These are phyloP conservation scores for Dione vanillae DNA, from an alignment of 2,888 invertebrate species.

Conservation along the genomic window DNA sequence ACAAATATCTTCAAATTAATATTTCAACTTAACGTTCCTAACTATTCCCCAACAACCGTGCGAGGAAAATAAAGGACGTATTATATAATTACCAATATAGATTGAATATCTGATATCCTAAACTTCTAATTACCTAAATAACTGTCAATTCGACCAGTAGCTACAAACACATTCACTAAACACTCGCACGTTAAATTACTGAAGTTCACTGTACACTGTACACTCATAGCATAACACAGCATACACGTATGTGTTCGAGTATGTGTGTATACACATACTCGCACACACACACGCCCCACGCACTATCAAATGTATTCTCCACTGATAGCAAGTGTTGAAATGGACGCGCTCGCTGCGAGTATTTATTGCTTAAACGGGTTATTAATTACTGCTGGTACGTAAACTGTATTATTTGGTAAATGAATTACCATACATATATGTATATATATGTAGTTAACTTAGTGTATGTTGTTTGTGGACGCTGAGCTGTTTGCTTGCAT, in stretches of 20 bases:
- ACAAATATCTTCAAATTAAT: background rate
- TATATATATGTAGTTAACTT: too few relatives aligned
- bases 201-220: too few relatives aligned
- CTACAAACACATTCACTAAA: too few relatives aligned
- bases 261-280: too few relatives aligned
- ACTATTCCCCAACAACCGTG: background rate
- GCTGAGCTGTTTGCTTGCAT: background rate
- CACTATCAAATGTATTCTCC: background rate
- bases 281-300: too few relatives aligned
- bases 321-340: background rate
- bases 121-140: too few relatives aligned
- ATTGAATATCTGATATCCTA: too few relatives aligned
- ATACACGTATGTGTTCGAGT: too few relatives aligned
- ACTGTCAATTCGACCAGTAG: too few relatives aligned
- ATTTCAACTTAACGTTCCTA: background rate
- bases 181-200: too few relatives aligned
- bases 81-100: background rate
- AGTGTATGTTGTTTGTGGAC: background rate
- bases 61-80: background rate
- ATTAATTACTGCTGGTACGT: too few relatives aligned
- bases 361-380: background rate
- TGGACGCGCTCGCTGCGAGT: background rate
- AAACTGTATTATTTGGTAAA: background rate
- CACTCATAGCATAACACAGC: too few relatives aligned
- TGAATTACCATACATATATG: background rate